Base-by-base conservation (phyloP, 2,888 invertebrate species). In the Nowickia ferox region DNA sequence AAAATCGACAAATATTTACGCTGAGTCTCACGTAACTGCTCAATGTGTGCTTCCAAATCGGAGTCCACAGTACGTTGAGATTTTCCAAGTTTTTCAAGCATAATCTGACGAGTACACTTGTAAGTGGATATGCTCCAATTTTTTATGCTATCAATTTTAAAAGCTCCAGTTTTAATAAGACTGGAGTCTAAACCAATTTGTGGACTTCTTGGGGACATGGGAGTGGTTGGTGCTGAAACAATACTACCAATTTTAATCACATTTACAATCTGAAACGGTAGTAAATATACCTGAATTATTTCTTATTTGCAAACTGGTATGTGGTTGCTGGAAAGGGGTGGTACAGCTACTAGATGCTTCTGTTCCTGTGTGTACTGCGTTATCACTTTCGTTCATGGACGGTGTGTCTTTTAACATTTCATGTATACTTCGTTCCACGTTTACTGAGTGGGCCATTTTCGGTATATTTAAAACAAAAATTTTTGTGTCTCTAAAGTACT, bases 81-180 rank as follows among this genome's bases (percentile, higher is more conserved):
- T 94, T 98, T 99, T 19, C 99, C 99, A 78, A 99, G 94, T 92
- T 98, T 98, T 92, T 99, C 99, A 89, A 98, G 97, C 93, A 99
- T 96, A 84, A 98, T 95, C 93, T 99, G 99, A 90, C 97, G 97
- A 9, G 99, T 99, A 92, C 99, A 99, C 93, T 99, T 99, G 93
- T 98, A 99, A 0, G 99, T 99, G 84, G 98, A 98, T 91, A 99
- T 97, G 87, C 98, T 97, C 99, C 99, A 99, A 92, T 97, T 98
- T 92, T 97, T 97, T 87, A 99, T 94, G 81, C 96, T 96, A 92
- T 99, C 99, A 91, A 99, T 96, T 93, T 98, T 97, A 63, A 97
- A 96, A 30, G 96, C 92, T 79, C 92, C 92, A 63, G 90, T 91
- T 84, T 91, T 89, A 81, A 92, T 88, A 42, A 92, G 87, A 77